A percentile compares a stretch with the other conserved stretches of the same genome.
Conservation (phyloP, 2,797 vertebrate genomes). For the Podarcis lilfordi region DNA sequence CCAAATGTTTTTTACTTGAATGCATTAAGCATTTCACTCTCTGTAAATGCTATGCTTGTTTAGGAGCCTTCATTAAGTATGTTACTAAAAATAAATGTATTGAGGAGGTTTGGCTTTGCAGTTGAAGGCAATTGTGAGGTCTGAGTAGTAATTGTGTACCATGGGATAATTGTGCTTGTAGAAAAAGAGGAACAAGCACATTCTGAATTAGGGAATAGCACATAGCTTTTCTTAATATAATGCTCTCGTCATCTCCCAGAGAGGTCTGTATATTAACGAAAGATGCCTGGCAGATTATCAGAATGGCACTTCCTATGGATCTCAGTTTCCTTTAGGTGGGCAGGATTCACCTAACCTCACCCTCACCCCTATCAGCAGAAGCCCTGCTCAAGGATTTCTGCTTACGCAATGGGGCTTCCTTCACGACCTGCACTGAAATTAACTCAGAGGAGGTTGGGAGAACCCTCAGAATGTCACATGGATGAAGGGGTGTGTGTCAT, state of each 20-base stretch:
- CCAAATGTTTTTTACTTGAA: constrained; percentile 38
- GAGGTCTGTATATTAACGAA: background rate
- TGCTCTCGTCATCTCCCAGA: background rate
- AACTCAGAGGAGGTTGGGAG: no score
- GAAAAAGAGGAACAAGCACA: background rate
- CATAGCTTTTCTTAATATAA: background rate
- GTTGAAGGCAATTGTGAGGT: constrained; percentile 37
- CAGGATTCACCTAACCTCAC: no score
- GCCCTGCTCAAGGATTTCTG: no score
- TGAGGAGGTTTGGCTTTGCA: constrained; percentile 55
- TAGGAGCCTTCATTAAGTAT: constrained; percentile 26
- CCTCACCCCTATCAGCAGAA: no score
- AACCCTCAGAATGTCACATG: no score
- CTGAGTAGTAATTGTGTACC: constrained; percentile 17
- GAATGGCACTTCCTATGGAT: background rate
- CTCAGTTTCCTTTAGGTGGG: background rate
- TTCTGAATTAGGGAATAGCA: constrained; percentile 8
- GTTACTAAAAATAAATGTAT: constrained; percentile 62
- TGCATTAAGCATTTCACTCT: constrained; percentile 49
- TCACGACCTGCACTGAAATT: no score
- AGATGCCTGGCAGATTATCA: background rate
- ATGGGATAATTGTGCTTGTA: constrained; percentile 33
- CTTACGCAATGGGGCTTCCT: no score
- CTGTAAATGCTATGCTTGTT: constrained; percentile 56
- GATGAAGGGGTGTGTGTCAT: no score